Conservation (phyloP, 1,140 invertebrate species). For the Eubasilissa regina region DNA sequence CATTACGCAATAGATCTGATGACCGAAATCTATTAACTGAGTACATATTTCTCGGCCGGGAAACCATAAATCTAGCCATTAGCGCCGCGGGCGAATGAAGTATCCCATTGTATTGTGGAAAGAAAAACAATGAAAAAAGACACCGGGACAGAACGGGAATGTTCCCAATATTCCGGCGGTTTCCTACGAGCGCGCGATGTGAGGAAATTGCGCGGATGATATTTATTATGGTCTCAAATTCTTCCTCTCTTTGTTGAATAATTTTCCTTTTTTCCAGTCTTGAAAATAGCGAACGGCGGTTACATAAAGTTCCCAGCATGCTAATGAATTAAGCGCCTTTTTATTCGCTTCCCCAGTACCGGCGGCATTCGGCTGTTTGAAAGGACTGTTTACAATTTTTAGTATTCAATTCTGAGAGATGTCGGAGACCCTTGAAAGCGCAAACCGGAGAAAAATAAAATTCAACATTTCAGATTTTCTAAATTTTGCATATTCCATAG, state of each 20-base stretch:
- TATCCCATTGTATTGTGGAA: constrained; percentile 38
- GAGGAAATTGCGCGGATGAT: constrained; percentile 55
- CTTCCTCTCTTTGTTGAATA: constrained; percentile 38
- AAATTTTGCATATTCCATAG: neutral
- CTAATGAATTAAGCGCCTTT: constrained; percentile 30
- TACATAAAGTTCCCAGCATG: constrained; percentile 19
- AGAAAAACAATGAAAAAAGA: constrained; percentile 31
- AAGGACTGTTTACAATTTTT: constrained; percentile 22
- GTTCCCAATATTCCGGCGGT: constrained; percentile 20
- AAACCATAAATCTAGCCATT: constrained; percentile 44
- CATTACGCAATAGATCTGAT: constrained; percentile 9
- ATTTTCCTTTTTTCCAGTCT: constrained; percentile 44
- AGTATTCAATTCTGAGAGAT: constrained; percentile 8
- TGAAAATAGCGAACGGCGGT: constrained; percentile 25
- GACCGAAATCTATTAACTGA: constrained; percentile 10
- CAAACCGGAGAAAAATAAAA: neutral
- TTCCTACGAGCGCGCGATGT: constrained; percentile 34
- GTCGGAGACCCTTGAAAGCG: neutral
- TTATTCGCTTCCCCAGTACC: constrained; percentile 4
- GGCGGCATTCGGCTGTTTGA: neutral
- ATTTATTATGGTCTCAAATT: constrained; percentile 53
- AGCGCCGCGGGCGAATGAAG: constrained; percentile 18
- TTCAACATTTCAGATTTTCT: constrained; percentile 25
- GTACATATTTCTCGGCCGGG: neutral
- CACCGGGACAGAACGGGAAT: constrained; percentile 17